These are phyloP conservation scores for Mixornis gularis DNA, from an alignment of 2,113 vertebrate species.

Conservation along the genomic window DNA sequence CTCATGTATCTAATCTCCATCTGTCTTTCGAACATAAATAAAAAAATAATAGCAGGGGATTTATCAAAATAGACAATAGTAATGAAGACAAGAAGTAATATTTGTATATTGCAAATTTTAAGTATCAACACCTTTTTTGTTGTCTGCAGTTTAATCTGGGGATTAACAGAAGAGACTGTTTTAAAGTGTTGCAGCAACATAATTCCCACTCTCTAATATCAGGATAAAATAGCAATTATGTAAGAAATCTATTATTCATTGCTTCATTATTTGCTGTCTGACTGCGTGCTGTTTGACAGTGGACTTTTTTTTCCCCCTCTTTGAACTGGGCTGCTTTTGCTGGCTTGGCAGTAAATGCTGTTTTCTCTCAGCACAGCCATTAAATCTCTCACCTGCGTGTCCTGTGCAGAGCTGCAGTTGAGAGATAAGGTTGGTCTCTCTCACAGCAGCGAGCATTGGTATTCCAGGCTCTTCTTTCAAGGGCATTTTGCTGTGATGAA, in stretches of 20 bases:
- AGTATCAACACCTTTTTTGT: not conserved
- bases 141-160: not conserved
- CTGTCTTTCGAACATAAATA: not conserved
- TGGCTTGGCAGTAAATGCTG: not conserved
- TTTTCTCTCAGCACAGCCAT: slow-evolving; percentile 35
- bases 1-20: not conserved
- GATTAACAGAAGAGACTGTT: not conserved
- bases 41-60: not conserved
- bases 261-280: slow-evolving; percentile 2
- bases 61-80: not conserved
- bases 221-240: not conserved
- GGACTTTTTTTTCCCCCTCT: not conserved
- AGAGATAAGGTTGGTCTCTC: slow-evolving; percentile 51
- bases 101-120: not conserved
- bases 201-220: not conserved
- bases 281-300: not conserved
- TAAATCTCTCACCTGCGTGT: slow-evolving; percentile 62
- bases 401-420: slow-evolving; percentile 45
- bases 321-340: slow-evolving; percentile 1
- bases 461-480: slow-evolving; percentile 47
- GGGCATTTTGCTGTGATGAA: slow-evolving; percentile 37
- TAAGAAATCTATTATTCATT: not conserved
- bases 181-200: not conserved
- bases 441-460: slow-evolving; percentile 11
- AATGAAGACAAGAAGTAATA: not conserved